Base-by-base conservation (phyloP, 2,113 vertebrate species). In the Phalacrocorax carbo region DNA sequence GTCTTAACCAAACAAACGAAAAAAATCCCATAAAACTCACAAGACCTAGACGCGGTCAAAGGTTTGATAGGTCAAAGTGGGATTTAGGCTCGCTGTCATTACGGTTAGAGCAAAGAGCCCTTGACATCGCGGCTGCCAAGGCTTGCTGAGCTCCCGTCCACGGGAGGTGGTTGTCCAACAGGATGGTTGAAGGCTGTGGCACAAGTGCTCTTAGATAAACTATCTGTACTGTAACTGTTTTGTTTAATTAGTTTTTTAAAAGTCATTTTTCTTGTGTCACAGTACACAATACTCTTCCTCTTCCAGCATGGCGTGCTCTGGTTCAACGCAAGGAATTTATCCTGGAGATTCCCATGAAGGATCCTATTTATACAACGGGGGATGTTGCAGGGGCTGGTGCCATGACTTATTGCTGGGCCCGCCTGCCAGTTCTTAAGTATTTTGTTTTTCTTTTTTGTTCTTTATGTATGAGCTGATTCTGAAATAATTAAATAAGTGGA, bases 261-360 rank as follows among this genome's bases (percentile, higher is more conserved):
- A 44, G 79, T 55, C n/a, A 75, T 94, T 92, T 91, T 96, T 94
- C 61, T 89, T 52, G n/a, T 92, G 89, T 72, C 88, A 80, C 62
- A 16, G 25, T 2, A 55, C 73, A 90, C 86, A 95, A 82, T 87
- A 73, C 95, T 82, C 73, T 93, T 86, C 73, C 83, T 85, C 52
- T 88, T 44, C 38, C 60, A 87, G 54, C 83, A 40, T 29, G 48
- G 40, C 3, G 0, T 42, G 51, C 40, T 71, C 32, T 15, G 64
- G 83, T 13, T 49, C 78, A 65, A 51, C 15, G 0, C 7, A 4
- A 82, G 71, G 93, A 75, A 76, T 93, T 93, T 92, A 22, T 90
- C 77, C 88, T 30, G 58, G 76, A 93, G 79, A 81, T 91, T 93
- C 86, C 88, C 38, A 6, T 49, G 72, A 54, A 92, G 58, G 82